Conservation (phyloP, 2,888 invertebrate genomes). For the Serrognathus titanus region DNA sequence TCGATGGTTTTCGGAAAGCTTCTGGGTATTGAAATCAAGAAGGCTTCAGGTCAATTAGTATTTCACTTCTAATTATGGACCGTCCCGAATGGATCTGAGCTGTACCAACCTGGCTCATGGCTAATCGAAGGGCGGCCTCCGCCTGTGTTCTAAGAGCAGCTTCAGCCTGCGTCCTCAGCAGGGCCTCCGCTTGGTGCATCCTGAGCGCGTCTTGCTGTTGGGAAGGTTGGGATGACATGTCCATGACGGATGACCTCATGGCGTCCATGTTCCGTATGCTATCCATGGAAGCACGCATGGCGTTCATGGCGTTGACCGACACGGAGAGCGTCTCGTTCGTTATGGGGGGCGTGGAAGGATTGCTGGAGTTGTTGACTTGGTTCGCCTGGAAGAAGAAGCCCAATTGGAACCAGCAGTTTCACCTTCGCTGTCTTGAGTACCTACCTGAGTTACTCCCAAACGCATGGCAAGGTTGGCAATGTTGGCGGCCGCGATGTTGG, state of each 20-base stretch:
- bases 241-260: constrained; percentile 53
- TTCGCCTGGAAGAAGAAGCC: constrained; percentile 38
- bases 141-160: constrained; percentile 80
- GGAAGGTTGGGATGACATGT: constrained; percentile 45
- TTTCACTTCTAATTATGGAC: too few relatives aligned
- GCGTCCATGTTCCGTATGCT: constrained; percentile 53
- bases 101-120: constrained; percentile 63
- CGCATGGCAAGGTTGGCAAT: constrained; percentile 71
- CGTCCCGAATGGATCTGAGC: background rate
- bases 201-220: constrained; percentile 48
- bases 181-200: constrained; percentile 42
- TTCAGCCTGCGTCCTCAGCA: constrained; percentile 59
- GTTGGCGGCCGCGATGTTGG: constrained; percentile 71
- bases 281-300: constrained; percentile 59
- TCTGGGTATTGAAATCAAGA: too few relatives aligned
- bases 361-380: constrained; percentile 48
- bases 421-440: background rate
- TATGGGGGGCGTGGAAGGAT: constrained; percentile 51
- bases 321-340: constrained; percentile 49
- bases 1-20: too few relatives aligned
- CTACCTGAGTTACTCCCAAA: constrained; percentile 52
- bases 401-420: background rate
- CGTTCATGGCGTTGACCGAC: constrained; percentile 57
- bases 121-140: constrained; percentile 77
- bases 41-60: too few relatives aligned